Percentiles rank a stretch among this genome's conserved stretches.
Conservation (phyloP, 1,140 invertebrate species). For the Lordiphosa clarofinis region DNA sequence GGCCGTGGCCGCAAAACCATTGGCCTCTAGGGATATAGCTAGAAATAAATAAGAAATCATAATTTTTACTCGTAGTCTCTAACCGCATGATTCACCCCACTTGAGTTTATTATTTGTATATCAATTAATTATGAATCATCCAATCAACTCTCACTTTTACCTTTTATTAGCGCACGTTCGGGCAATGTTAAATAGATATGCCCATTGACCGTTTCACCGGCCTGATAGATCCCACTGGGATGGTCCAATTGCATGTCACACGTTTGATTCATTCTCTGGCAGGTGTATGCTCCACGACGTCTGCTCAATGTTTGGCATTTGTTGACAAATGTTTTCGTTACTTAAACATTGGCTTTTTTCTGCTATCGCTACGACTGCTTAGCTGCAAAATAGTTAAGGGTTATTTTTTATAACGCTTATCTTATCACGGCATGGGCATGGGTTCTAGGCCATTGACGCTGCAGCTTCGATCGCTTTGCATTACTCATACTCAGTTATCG, state of each 20-base stretch:
- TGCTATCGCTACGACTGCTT: conserved; percentile 35
- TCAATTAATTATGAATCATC: conserved; percentile 29
- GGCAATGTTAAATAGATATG: conserved; percentile 43
- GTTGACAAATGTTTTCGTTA: conserved; percentile 36
- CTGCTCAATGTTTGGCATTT: conserved; percentile 31
- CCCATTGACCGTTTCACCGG: conserved; percentile 61
- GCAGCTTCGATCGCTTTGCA: conserved; percentile 13
- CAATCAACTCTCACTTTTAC: conserved; percentile 24
- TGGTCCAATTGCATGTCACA: conserved; percentile 60
- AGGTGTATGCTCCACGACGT: conserved; percentile 27
- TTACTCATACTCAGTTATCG: conserved; percentile 17
- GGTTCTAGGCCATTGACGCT: conserved; percentile 14
- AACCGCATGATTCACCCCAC: conserved; percentile 19
- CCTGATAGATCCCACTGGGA: conserved; percentile 42
- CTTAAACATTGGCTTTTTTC: conserved; percentile 33
- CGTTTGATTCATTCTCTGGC: conserved; percentile 37
- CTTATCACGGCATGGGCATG: conserved; percentile 37
- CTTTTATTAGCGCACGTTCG: conserved; percentile 63
- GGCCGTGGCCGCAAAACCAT: conserved; percentile 51
- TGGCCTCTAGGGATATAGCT: conserved; percentile 58
- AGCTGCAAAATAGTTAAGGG: conserved; percentile 13
- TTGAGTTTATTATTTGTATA: conserved; percentile 6
- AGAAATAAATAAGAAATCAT: not conserved
- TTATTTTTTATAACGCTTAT: conserved; percentile 45
- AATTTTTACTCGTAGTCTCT: conserved; percentile 11